These are phyloP conservation scores for Aulostomus chinensis DNA, from an alignment of 2,797 vertebrate genomes.

Conservation along the genomic window DNA sequence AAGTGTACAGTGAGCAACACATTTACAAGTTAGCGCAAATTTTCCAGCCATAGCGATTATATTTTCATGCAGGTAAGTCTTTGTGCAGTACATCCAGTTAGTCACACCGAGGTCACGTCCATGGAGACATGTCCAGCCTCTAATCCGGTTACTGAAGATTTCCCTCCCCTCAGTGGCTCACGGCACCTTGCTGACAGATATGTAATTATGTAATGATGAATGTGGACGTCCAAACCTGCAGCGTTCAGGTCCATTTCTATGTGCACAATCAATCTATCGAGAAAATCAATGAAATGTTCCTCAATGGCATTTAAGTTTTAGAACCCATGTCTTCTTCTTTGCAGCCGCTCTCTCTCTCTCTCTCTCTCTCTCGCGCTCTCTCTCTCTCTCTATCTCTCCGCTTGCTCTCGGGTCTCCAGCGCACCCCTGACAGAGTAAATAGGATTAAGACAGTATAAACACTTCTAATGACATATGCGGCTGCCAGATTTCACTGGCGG, in stretches of 20 bases:
- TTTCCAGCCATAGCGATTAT: too few species aligned
- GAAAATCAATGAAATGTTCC: background rate
- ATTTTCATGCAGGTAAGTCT: conserved; percentile 9
- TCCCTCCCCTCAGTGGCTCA: conserved; percentile 34
- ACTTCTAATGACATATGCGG: conserved; percentile 46
- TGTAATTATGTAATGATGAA: conserved; percentile 1
- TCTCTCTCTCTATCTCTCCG: background rate
- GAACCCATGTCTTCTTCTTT: conserved; percentile 1
- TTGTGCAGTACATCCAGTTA: conserved; percentile 32
- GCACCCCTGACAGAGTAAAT: conserved; percentile 42
- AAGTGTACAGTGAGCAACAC: too few species aligned
- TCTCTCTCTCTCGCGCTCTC: background rate
- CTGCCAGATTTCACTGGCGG: conserved; percentile 45
- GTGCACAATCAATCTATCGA: background rate
- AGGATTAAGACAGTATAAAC: conserved; percentile 60
- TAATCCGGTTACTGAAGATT: conserved; percentile 58
- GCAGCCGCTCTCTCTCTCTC: background rate
- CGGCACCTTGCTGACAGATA: conserved; percentile 31
- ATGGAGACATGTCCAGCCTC: conserved; percentile 27
- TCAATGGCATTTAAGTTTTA: background rate
- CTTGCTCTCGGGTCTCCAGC: conserved; percentile 17
- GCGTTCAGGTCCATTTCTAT: too few species aligned
- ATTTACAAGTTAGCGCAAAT: too few species aligned
- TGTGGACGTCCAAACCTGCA: background rate
- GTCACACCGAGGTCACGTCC: conserved; percentile 24